Evolutionary conservation across 2,888 invertebrate species (phyloP), one percentile per base, ranked within the genome.

Genomic region (Dryobotodes eremita): DNA sequence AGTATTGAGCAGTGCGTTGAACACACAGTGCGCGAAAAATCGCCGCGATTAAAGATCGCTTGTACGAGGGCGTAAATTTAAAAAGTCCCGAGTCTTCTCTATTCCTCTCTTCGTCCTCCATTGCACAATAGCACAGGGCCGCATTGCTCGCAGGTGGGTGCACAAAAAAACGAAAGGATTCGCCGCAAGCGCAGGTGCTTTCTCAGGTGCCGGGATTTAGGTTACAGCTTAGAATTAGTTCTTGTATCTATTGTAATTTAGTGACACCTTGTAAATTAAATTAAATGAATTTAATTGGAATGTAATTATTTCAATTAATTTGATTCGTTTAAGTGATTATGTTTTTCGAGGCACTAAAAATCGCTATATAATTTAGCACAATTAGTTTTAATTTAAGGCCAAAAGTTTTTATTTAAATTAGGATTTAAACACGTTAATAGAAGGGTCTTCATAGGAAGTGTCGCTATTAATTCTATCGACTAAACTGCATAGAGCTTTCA

Each of bases 151-250:
- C 95, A 96, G 96, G 96, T 96, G 96, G 90, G 91, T 85, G 91
- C 89, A 93, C 94, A 95, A 96, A 96, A 87, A 96, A 96, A 95
- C 92, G 95, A 96, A 96, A 96, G 96, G 96, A 96, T 97, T 96
- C 95, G 92, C 90, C 93, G 93, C 93, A 92, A 92, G 93, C 91
- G 92, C 93, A 92, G 92, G 92, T 92, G 93, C 87, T 88, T 86
- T 88, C 91, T 94, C 94, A 94, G 94, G 94, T 94, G 92, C 91
- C 82, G 87, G 92, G 95, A 95, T 95, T 94, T 96, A 91, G 96
- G 95, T 95, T 95, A 94, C 93, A 82, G 75, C 57, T 89, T 89
- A 89, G 88, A 88, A 89, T 89, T 89, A 88, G 91, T 86, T 89
- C 89, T 89, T 86, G 62, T 76, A 70, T 50, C 65, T 76, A 74